Conservation (phyloP, 2,797 vertebrate species). For the Lacerta bilineata region DNA sequence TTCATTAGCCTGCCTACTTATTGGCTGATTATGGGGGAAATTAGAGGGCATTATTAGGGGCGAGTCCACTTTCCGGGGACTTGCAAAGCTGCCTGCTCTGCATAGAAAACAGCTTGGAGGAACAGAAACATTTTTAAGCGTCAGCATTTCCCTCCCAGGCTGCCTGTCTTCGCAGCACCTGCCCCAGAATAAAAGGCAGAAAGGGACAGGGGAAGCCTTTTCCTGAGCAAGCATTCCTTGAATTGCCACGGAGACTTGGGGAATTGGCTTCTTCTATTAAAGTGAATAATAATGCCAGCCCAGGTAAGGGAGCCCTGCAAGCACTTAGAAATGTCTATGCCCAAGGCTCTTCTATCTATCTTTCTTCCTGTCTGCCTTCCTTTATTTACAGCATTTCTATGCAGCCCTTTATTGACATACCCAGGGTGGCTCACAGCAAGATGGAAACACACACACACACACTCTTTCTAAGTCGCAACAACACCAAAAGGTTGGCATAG, state of each 20-base stretch:
- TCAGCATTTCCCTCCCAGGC: slow-evolving; percentile 18
- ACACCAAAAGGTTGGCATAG: no score
- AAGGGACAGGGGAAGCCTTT: not conserved
- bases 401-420: no score
- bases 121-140: slow-evolving; percentile 15
- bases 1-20: slow-evolving; percentile 69
- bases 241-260: not conserved
- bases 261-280: not conserved
- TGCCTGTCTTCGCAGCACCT: slow-evolving; percentile 36
- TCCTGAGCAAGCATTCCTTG: not conserved
- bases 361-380: no score
- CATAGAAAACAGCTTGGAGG: slow-evolving; percentile 42
- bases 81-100: slow-evolving; percentile 50
- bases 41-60: slow-evolving; percentile 56
- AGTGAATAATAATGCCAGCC: not conserved
- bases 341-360: not conserved
- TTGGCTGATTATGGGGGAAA: slow-evolving; percentile 67
- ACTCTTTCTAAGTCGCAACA: no score
- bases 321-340: not conserved
- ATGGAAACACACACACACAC: no score
- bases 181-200: not conserved
- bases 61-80: slow-evolving; percentile 31
- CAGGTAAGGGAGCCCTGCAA: not conserved
- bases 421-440: no score
- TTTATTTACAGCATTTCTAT: no score